Base-by-base conservation (phyloP, 2,888 invertebrate genomes). In the Phorcus lineatus region DNA sequence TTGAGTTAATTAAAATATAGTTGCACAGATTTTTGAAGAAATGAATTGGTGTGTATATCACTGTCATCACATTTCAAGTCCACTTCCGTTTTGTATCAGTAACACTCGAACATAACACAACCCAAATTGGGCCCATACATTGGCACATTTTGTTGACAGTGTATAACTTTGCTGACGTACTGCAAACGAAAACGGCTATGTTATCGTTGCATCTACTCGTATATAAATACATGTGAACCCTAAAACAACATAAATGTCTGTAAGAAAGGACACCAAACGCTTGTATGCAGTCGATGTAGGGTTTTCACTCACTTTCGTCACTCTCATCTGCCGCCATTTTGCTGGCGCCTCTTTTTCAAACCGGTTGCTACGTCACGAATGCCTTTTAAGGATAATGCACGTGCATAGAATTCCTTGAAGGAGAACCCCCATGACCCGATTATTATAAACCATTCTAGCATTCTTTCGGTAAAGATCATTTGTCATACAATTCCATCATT, bases 251-350 rank as follows among this genome's bases (percentile, higher is more conserved):
- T 57, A 11, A 7, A 9, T 57, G 22, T n/a, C 7, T 57, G 3
- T 28, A 1, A 24, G 16, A 57, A 57, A 57, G 22, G 24, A 57
- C 24, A 24, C 57, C 9, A n/a, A 19, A 57, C 19, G 7, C 24
- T 1, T 7, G 16, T 57, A 7, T 57, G 19, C 57, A 53, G 22
- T 53, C 2, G n/a, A 17, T 57, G 28, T n/a, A 31, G 40, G n/a
- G 24, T 53, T 75, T 53, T 52, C 53, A 82, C 85, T 84, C 83
- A 88, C 88, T 87, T 85, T 87, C 86, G 70, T 86, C 77, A 83
- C 85, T 84, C 74, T 84, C 85, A 84, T 88, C 86, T 85, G 86
- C 88, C 88, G 88, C 88, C 88, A 88, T 88, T 86, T 87, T 88
- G 83, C 55, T 83, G 82, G 85, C 86, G 85, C 86, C 85, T 84